These are phyloP conservation scores for Acrobasis repandana DNA, from an alignment of 2,888 invertebrate species.

Conservation along the genomic window DNA sequence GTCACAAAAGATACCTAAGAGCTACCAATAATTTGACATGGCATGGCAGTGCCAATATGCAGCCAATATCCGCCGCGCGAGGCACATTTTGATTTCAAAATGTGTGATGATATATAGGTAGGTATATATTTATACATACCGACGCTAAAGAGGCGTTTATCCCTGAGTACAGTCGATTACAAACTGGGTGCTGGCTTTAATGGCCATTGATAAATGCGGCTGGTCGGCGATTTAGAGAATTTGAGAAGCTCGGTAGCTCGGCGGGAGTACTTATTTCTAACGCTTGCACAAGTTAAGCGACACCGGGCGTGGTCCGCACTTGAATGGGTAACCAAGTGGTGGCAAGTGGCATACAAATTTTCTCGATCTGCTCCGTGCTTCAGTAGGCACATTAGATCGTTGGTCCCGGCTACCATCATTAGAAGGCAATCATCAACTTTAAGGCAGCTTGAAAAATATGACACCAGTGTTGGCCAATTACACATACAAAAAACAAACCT, in stretches of 20 bases:
- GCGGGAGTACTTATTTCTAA: too few species aligned
- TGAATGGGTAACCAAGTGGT: too few species aligned
- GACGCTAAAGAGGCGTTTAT: constrained; percentile 11
- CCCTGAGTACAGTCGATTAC: neutral
- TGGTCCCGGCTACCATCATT: too few species aligned
- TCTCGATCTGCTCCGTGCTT: too few species aligned
- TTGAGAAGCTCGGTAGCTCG: neutral
- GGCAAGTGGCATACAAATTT: too few species aligned
- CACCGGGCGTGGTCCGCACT: too few species aligned
- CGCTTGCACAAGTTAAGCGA: too few species aligned
- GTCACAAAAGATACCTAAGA: neutral
- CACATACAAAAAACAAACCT: neutral
- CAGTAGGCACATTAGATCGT: too few species aligned
- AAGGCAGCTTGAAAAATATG: too few species aligned
- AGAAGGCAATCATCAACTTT: too few species aligned
- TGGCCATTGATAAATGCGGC: neutral
- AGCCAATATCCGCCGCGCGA: neutral
- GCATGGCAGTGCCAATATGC: neutral
- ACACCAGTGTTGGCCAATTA: too few species aligned
- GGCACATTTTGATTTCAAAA: constrained; percentile 14
- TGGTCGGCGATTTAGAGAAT: too few species aligned
- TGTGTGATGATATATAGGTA: constrained; percentile 9
- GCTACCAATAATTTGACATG: neutral
- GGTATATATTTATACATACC: constrained; percentile 10
- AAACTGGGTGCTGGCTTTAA: neutral